These are phyloP conservation scores for Drosophila sordidula DNA, from an alignment of 2,888 invertebrate species.

Conservation along the genomic window DNA sequence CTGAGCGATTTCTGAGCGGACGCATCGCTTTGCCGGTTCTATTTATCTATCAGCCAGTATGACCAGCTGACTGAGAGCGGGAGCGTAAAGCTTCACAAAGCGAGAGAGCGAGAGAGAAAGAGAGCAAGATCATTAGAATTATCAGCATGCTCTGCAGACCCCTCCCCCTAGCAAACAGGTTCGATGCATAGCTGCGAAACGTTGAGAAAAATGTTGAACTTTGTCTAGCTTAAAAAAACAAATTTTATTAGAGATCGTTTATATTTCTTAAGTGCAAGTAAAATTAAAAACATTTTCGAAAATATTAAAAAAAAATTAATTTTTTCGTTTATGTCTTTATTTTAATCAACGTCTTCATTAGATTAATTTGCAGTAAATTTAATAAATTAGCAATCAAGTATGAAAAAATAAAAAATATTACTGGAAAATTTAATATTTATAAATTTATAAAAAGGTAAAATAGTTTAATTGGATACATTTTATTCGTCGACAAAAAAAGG, in stretches of 20 bases:
- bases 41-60: constrained; percentile 24
- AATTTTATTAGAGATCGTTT: too few species aligned
- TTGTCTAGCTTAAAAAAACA: too few species aligned
- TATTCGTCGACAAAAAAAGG: neutral
- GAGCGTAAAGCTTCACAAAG: constrained; percentile 1
- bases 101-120: neutral
- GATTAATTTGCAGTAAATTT: too few species aligned
- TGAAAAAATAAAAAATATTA: too few species aligned
- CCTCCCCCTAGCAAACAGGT: neutral
- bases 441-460: too few species aligned
- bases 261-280: too few species aligned
- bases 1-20: constrained; percentile 36
- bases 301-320: too few species aligned
- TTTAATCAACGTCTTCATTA: too few species aligned
- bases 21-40: constrained; percentile 36
- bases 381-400: too few species aligned
- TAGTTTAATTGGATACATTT: neutral
- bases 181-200: neutral
- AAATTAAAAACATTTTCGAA: too few species aligned
- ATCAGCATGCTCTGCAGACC: neutral
- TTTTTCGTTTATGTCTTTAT: too few species aligned
- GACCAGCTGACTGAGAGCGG: constrained; percentile 7
- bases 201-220: neutral
- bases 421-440: too few species aligned
- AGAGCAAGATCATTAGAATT: neutral